Base-by-base conservation (phyloP, 2,797 vertebrate genomes). In the Mus caroli region DNA sequence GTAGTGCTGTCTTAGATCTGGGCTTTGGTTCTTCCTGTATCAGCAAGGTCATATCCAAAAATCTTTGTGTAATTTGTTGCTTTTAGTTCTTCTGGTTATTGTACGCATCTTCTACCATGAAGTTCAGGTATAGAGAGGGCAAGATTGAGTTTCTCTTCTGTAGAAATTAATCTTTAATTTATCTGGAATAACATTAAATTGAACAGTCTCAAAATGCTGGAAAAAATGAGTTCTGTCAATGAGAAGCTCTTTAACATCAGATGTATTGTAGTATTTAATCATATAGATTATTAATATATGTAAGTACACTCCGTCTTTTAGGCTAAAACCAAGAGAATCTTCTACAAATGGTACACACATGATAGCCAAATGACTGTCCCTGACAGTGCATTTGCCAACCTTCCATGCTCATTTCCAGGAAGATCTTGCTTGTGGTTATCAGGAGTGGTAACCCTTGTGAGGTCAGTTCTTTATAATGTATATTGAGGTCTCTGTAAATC, bases 401-500 rank as follows among this genome's bases (percentile, higher is more conserved):
- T 83, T 56, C 60, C 26, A 26, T 54, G 10, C 24, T 54, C 67
- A 56, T 76, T 91, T 95, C 28, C 46, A 77, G 71, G 40, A 75
- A 92, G 56, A 77, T 52, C 75, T 69, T 58, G 22, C 54, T 91
- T 96, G 50, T 80, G 58, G 86, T 43, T 73, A 52, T 62, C 13
- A 83, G n/a, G 34, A 62, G 1, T 54, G 34, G 28, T 11, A 87
- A 79, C 15, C 0, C 11, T 69, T 52, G 15, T 80, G 71, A 90
- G 1, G 40, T 75, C 90, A 92, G 31, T 52, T 62, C n/a, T 93
- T 88, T 52, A 12, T 85, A 95, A 90, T 88, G 31, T 37, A 82
- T 82, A 83, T n/a, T 60, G 58, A 19, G 34, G 43, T 50, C n/a
- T 92, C 88, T 93, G 3, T 85, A 95, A 88, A 87, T 58, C 46